Evolutionary conservation across 2,797 vertebrate species (phyloP).

Genomic region (Oryzias sinensis): DNA sequence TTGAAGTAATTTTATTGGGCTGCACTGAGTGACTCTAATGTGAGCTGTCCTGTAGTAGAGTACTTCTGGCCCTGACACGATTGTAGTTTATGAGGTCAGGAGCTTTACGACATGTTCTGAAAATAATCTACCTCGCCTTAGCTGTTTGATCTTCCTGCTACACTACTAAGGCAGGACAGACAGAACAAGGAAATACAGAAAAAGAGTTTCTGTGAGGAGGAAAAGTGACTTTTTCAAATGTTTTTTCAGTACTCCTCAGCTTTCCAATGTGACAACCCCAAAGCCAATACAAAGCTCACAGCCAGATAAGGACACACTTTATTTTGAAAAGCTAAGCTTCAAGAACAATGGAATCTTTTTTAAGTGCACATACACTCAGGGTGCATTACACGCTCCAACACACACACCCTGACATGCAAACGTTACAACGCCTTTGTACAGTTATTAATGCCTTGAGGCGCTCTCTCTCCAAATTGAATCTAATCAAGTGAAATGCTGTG

Average conservation of each 20-base stretch:
- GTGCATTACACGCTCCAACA: slow-evolving; percentile 40
- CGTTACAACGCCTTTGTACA: slow-evolving; percentile 51
- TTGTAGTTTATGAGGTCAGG: slow-evolving; percentile 72
- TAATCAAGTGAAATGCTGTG: slow-evolving; percentile 75
- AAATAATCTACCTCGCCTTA: slow-evolving; percentile 63
- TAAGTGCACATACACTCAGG: slow-evolving; percentile 41
- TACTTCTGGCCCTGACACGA: slow-evolving; percentile 60
- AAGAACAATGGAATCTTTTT: slow-evolving; percentile 53
- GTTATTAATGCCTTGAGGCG: slow-evolving; percentile 68
- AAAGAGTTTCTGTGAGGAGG: slow-evolving; percentile 19
- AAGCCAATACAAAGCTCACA: slow-evolving; percentile 52
- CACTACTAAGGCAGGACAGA: slow-evolving; percentile 14
- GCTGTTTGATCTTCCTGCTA: slow-evolving; percentile 63
- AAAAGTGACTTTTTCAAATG: slow-evolving; percentile 54
- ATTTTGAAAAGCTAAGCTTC: slow-evolving; percentile 56
- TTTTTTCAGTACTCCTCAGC: slow-evolving; percentile 43
- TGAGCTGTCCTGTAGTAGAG: slow-evolving; percentile 48
- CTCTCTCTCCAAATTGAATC: slow-evolving; percentile 66
- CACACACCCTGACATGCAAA: slow-evolving; percentile 35
- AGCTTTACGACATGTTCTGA: slow-evolving; percentile 66
- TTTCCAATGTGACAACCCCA: slow-evolving; percentile 43
- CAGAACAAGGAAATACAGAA: slow-evolving; percentile 19
- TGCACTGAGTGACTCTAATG: slow-evolving; percentile 38
- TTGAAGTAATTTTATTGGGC: slow-evolving; percentile 37
- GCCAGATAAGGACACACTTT: slow-evolving; percentile 58